Base-by-base conservation (phyloP, 2,113 vertebrate species). In the Zingel zingel region DNA sequence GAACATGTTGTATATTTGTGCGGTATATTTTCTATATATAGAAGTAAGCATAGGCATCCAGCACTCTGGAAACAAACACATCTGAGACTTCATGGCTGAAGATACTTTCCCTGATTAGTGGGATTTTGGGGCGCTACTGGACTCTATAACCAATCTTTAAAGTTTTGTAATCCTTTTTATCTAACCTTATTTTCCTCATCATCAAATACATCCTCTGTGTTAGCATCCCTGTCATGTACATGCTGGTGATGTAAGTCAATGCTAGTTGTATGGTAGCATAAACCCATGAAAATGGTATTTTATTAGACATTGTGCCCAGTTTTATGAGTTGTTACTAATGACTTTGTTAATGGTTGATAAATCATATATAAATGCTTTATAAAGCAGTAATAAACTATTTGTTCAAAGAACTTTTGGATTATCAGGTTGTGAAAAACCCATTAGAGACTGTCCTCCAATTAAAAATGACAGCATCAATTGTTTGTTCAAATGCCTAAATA, bases 121-220 rank as follows among this genome's bases (percentile, higher is more conserved):
- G 66, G 18, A 56, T 53, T 6, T 0, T 36, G 67, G 57, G 43
- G 56, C 1, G 2, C 43, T 61, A 53, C 58, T 58, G 65, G 71
- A 57, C 18, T 66, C 62, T 18, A 27, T 67, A 1, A 51, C 39
- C 21, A 39, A 3, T 63, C 13, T 18, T 70, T 43, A 51, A 53
- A 16, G 10, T 63, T 64, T 23, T n/a, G 15, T 2, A 36, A 39
- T 8, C 19, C n/a, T 64, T 65, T 56, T 23, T 25, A 21, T 63
- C 33, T 21, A 63, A 12, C 0, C 23, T 56, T 74, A 15, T 59
- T 56, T 54, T 64, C 63, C 4, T 53, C 53, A 16, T 36, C 13
- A 73, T 67, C 53, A 79, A 87, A 82, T 74, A 61, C 47, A 72
- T 69, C 77, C 48, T 79, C 33, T 64, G 36, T 57, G 48, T 25